Evolutionary conservation across 1,140 invertebrate genomes (phyloP).

Genomic region (Ostrea edulis): DNA sequence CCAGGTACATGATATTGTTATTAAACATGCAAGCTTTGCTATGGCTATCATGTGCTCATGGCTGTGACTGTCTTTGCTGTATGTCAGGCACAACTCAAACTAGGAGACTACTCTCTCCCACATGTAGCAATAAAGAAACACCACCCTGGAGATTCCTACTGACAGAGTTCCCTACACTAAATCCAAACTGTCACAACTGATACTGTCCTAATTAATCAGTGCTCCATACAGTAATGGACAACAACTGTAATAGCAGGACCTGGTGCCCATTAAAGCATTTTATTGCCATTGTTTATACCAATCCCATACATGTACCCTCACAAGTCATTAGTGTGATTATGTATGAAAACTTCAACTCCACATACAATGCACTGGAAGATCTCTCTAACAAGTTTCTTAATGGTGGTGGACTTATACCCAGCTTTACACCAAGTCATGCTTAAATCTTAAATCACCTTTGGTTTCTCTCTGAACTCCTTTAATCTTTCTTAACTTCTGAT

Average conservation of each 20-base stretch:
- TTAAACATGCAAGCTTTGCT: too few relatives aligned
- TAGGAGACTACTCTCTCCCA: too few relatives aligned
- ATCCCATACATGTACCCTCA: neutral
- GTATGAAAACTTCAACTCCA: neutral
- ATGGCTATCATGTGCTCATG: too few relatives aligned
- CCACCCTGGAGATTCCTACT: neutral
- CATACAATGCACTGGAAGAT: neutral
- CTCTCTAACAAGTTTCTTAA: neutral
- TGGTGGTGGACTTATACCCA: neutral
- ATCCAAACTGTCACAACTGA: neutral
- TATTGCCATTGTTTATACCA: conserved; percentile 7
- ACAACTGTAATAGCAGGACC: conserved; percentile 1
- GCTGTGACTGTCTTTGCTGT: too few relatives aligned
- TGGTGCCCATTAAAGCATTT: neutral
- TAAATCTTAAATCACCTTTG: neutral
- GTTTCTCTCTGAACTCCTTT: neutral
- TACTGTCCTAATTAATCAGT: conserved; percentile 19
- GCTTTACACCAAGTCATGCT: neutral
- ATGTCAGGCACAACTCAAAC: too few relatives aligned
- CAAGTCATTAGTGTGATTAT: neutral
- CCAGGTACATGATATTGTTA: too few relatives aligned
- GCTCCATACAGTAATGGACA: neutral
- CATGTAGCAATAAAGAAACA: neutral
- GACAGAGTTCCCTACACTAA: neutral
- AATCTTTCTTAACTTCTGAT: neutral